phyloP scores from a whole-genome alignment of 2,113 vertebrate species.

The Hylia prasina region DNA sequence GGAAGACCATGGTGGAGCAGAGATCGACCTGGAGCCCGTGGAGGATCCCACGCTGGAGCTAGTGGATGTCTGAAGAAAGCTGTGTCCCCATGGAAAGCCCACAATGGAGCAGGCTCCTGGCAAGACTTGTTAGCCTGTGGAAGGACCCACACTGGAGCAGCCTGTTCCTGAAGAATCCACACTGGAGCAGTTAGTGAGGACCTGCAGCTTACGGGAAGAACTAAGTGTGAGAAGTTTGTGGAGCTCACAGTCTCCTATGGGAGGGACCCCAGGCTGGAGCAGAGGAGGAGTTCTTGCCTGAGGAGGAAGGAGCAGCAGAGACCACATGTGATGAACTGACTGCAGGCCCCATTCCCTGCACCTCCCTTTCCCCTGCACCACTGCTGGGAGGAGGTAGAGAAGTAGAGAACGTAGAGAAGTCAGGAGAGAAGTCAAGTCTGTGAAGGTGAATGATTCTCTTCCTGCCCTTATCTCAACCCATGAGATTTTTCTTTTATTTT shows the following conservation, averaged over 20 bases:
- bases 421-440: neutral
- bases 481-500: neutral
- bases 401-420: neutral
- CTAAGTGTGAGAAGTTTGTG: neutral
- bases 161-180: neutral
- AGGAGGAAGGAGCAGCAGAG: neutral
- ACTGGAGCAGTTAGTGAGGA: neutral
- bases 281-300: neutral
- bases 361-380: neutral
- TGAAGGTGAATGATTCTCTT: neutral
- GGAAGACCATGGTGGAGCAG: neutral
- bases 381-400: neutral
- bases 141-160: neutral
- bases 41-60: neutral
- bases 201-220: neutral
- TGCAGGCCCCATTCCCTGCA: neutral
- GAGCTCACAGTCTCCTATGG: fast-evolving
- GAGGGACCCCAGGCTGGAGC: neutral
- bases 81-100: neutral
- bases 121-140: neutral
- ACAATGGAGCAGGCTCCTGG: neutral
- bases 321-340: neutral
- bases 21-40: neutral
- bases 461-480: neutral
- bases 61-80: neutral